phyloP scores from a whole-genome alignment of 2,113 vertebrate species.

The Hippocampus comes region DNA sequence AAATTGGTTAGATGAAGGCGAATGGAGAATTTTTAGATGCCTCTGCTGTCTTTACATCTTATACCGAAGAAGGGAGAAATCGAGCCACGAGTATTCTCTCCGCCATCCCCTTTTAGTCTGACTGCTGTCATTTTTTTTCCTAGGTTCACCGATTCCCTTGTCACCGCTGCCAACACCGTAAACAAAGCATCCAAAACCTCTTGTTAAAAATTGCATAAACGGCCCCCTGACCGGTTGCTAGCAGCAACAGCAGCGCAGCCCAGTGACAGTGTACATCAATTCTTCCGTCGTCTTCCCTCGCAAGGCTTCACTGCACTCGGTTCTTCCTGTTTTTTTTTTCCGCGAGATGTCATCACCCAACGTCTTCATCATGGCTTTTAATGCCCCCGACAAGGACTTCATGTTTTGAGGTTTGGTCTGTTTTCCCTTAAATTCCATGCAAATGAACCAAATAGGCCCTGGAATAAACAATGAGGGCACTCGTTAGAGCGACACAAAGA shows the following conservation, averaged over 20 bases:
- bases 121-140: neutral
- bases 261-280: constrained; percentile 26
- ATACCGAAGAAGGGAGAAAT: neutral
- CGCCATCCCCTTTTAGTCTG: neutral
- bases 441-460: neutral
- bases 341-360: neutral
- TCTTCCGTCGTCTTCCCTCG: neutral
- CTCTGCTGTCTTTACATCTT: neutral
- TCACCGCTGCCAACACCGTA: neutral
- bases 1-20: constrained; percentile 15
- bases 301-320: neutral
- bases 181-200: constrained; percentile 4
- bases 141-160: neutral
- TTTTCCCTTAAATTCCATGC: neutral
- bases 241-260: constrained; percentile 42
- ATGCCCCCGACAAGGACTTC: neutral
- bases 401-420: neutral
- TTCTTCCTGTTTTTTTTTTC: neutral
- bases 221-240: constrained; percentile 48
- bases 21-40: constrained; percentile 1
- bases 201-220: neutral
- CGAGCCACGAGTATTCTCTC: neutral
- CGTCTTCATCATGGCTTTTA: neutral
- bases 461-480: neutral
- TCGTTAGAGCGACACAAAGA: neutral